Base-by-base conservation (phyloP, 1,140 invertebrate genomes). In the Ruditapes philippinarum region DNA sequence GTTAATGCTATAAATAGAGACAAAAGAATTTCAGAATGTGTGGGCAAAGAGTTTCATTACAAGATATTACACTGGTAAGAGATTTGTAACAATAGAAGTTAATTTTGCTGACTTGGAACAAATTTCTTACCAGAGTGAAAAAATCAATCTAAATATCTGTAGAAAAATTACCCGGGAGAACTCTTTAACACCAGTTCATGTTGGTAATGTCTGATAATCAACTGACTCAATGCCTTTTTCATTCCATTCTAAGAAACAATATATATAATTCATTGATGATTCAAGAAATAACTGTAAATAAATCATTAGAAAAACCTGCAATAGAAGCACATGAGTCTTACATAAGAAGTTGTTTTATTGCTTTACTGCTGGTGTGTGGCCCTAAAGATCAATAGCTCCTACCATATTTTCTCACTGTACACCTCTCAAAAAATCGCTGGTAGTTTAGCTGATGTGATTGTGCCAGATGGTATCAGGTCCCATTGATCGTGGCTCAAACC, bases 261-360 rank as follows among this genome's bases (percentile, higher is more conserved):
- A 5, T n/a, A n/a, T 28, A 62, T 62, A n/a, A 62, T 62, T 62
- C 57, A 62, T 62, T 62, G 57, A 62, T 28, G 57, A 28, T 62
- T 7, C 7, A 28, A 28, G 25, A 62, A 28, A 62, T 4, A 62
- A 25, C 25, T 62, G 57, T 28, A 28, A 28, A 62, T 11, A 4
- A 62, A 62, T 62, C 57, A n/a, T 62, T 62, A 62, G 22, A n/a
- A 4, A 62, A 28, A n/a, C n/a, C 57, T 62, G 57, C 22, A 62
- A 25, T 5, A 62, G 57, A 28, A 62, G n/a, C 14, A 5, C 19
- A 3, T 28, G 28, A 25, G 19, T 62, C 57, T 62, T 62, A 62
- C n/a, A 28, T 25, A 28, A 62, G 57, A 1, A 9, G 5, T 1
- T 28, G 7, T 62, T 62, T 62, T 62, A 62, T 28, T 1, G 57